Conservation (phyloP, 1,140 invertebrate genomes). For the Calycopis cecrops region DNA sequence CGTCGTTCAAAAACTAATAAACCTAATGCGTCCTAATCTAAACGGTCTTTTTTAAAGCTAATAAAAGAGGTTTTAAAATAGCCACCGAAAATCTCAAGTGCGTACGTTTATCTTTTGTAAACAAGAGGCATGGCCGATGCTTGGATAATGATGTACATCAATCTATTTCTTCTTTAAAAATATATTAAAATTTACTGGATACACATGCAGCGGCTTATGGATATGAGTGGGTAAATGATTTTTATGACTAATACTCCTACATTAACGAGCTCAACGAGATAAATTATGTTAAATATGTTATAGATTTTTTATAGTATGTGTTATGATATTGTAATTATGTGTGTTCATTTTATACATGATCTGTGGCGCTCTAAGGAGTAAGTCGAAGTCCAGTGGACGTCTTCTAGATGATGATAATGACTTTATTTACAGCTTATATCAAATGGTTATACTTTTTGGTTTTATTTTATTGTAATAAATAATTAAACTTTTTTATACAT, state of each 20-base stretch:
- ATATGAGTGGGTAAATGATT: slow-evolving; percentile 15
- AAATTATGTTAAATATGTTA: slow-evolving; percentile 7
- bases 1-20: slow-evolving; percentile 66
- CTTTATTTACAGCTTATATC: too few relatives aligned
- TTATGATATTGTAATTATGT: slow-evolving; percentile 10
- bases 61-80: slow-evolving; percentile 72
- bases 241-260: slow-evolving; percentile 10
- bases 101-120: slow-evolving; percentile 53
- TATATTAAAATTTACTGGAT: slow-evolving; percentile 44
- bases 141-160: slow-evolving; percentile 57
- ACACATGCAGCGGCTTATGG: slow-evolving; percentile 33
- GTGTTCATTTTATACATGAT: too few relatives aligned
- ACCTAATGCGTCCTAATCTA: slow-evolving; percentile 62
- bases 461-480: too few relatives aligned
- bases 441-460: too few relatives aligned
- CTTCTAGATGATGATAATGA: too few relatives aligned
- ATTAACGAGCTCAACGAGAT: background rate
- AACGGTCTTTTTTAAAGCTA: slow-evolving; percentile 71
- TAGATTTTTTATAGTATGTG: background rate
- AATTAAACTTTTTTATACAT: too few relatives aligned
- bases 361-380: too few relatives aligned
- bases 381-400: too few relatives aligned
- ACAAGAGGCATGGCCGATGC: slow-evolving; percentile 48
- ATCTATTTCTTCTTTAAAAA: slow-evolving; percentile 54
- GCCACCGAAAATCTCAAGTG: slow-evolving; percentile 66